Conservation (phyloP, 2,797 vertebrate species). For the Danio choprae region DNA sequence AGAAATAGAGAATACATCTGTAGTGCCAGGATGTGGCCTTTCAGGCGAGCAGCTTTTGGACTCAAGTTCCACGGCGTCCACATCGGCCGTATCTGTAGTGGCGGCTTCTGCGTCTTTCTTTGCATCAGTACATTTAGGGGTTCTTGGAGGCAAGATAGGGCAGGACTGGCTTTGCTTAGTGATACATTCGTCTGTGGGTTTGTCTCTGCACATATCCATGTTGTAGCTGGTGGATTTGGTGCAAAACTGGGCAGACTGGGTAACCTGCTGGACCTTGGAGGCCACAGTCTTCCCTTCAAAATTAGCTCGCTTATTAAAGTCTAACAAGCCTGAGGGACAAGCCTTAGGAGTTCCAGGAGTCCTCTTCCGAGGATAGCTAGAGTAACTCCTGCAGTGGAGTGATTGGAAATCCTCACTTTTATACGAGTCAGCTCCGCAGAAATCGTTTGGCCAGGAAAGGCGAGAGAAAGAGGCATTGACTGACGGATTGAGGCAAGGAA, state of each 20-base stretch:
- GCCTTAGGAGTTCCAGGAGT: conserved; percentile 86
- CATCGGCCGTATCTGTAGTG: conserved; percentile 4
- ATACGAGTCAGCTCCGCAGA: conserved; percentile 82
- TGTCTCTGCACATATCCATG: conserved; percentile 86
- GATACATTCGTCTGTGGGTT: conserved; percentile 75
- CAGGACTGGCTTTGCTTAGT: conserved; percentile 92
- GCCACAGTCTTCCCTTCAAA: conserved; percentile 57
- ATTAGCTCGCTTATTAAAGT: conserved; percentile 78
- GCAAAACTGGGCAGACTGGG: conserved; percentile 74
- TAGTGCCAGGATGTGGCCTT: conserved; percentile 74
- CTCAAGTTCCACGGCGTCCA: conserved; percentile 78
- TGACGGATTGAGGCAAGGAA: conserved; percentile 75
- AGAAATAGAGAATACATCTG: conserved; percentile 78
- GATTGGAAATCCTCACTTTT: conserved; percentile 84
- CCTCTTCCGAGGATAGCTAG: conserved; percentile 95
- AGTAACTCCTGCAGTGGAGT: conserved; percentile 87
- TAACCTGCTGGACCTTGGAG: conserved; percentile 68
- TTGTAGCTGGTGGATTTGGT: conserved; percentile 93
- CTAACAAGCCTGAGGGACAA: conserved; percentile 86
- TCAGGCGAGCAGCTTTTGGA: conserved; percentile 69
- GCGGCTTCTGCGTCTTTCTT: conserved; percentile 72
- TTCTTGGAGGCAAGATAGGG: conserved; percentile 92
- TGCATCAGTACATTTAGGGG: conserved; percentile 79
- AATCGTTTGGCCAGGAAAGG: conserved; percentile 94
- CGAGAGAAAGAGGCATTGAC: conserved; percentile 81